These are phyloP conservation scores for Sebastes wilsoni DNA, from an alignment of 2,797 vertebrate species.

Conservation along the genomic window DNA sequence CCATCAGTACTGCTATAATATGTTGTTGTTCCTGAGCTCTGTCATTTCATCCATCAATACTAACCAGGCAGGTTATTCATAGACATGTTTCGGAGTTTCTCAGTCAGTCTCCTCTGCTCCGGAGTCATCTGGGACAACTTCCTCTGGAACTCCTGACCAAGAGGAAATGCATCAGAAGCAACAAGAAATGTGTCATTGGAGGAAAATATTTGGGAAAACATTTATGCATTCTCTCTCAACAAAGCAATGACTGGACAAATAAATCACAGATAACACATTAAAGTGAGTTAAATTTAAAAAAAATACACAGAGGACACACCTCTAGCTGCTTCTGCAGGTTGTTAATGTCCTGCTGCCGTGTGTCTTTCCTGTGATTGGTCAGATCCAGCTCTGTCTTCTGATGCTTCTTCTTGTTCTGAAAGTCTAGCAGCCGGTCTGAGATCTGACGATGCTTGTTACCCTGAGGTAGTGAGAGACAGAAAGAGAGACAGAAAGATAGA, in stretches of 20 bases:
- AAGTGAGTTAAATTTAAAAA: not conserved
- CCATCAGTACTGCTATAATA: not conserved
- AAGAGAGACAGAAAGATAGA: not conserved
- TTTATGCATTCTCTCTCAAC: not conserved
- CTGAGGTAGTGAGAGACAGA: slow-evolving; percentile 70
- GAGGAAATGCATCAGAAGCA: slow-evolving; percentile 20
- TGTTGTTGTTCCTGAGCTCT: not conserved
- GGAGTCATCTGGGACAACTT: slow-evolving; percentile 89
- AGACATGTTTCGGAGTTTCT: slow-evolving; percentile 88
- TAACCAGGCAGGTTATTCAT: slow-evolving; percentile 83
- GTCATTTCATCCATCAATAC: slow-evolving; percentile 45
- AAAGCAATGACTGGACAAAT: not conserved
- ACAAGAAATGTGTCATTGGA: slow-evolving; percentile 8
- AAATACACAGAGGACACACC: slow-evolving; percentile 59
- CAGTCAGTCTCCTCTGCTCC: slow-evolving; percentile 90
- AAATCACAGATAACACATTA: not conserved
- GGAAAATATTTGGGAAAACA: not conserved
- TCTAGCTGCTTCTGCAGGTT: slow-evolving; percentile 90
- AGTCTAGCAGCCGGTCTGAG: slow-evolving; percentile 89
- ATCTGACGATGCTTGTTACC: slow-evolving; percentile 94
- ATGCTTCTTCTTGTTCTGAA: slow-evolving; percentile 87
- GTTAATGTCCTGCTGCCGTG: slow-evolving; percentile 88
- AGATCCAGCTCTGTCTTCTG: slow-evolving; percentile 88
- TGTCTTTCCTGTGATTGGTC: slow-evolving; percentile 88
- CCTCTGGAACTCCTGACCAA: slow-evolving; percentile 90